A percentile compares a stretch with the other conserved stretches of the same genome.
Conservation (phyloP, 2,113 vertebrate genomes). For the Lampris megalopsis region DNA sequence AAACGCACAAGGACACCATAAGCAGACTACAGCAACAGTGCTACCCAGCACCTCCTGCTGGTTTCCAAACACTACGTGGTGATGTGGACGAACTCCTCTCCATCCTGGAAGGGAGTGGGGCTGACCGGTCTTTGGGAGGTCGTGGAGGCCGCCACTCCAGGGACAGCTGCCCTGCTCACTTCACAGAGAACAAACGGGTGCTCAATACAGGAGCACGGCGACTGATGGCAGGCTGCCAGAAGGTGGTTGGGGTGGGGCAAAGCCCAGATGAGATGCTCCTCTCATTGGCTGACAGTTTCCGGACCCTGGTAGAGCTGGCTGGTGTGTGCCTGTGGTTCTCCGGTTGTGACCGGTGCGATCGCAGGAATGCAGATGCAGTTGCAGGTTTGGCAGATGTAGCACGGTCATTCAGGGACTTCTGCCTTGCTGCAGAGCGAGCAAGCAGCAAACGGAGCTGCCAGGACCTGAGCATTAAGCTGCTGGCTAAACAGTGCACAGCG, state of each 20-base stretch:
- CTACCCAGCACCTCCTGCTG: slow-evolving; percentile 75
- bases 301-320: slow-evolving; percentile 86
- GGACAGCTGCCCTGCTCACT: slow-evolving; percentile 85
- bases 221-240: slow-evolving; percentile 89
- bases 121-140: slow-evolving; percentile 68
- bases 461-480: slow-evolving; percentile 86
- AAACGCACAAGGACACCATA: slow-evolving; percentile 79
- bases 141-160: slow-evolving; percentile 81
- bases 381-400: slow-evolving; percentile 86
- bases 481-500: slow-evolving; percentile 89
- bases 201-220: slow-evolving; percentile 86
- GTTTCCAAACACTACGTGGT: slow-evolving; percentile 85
- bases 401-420: slow-evolving; percentile 89
- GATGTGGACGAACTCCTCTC: slow-evolving; percentile 80
- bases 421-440: slow-evolving; percentile 86
- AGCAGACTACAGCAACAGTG: slow-evolving; percentile 80
- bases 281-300: slow-evolving; percentile 85
- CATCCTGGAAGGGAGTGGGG: slow-evolving; percentile 68
- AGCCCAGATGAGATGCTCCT: slow-evolving; percentile 85
- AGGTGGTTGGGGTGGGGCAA: slow-evolving; percentile 86
- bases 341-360: slow-evolving; percentile 85
- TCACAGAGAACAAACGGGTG: slow-evolving; percentile 87
- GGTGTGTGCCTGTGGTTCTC: slow-evolving; percentile 90
- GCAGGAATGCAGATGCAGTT: slow-evolving; percentile 83
- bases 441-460: slow-evolving; percentile 84